These are phyloP conservation scores for Lasiommata megera DNA, from an alignment of 2,888 invertebrate genomes.

Conservation along the genomic window DNA sequence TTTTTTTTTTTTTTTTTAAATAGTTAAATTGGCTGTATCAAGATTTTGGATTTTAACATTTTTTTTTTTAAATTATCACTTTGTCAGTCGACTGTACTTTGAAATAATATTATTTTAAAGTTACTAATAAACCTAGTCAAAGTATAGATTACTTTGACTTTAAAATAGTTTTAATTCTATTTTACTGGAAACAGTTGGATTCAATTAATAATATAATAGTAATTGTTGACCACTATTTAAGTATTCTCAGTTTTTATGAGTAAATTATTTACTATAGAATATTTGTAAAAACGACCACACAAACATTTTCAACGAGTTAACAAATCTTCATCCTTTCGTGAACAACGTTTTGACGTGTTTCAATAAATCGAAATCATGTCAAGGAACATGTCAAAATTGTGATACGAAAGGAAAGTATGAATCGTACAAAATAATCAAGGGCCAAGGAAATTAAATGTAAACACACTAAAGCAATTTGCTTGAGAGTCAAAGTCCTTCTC, in stretches of 20 bases:
- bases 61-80: too few species aligned
- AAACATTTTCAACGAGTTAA: neutral
- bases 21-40: neutral
- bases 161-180: neutral
- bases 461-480: too few species aligned
- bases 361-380: neutral
- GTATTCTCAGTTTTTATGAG: neutral
- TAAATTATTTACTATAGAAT: neutral
- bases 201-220: neutral
- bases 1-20: too few species aligned
- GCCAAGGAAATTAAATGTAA: too few species aligned
- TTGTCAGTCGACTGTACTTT: slow-evolving; percentile 17
- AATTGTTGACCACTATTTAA: neutral
- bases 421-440: neutral
- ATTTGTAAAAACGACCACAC: slow-evolving; percentile 1
- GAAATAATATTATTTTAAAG: slow-evolving; percentile 14
- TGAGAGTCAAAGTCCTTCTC: too few species aligned
- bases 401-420: slow-evolving; percentile 3
- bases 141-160: too few species aligned
- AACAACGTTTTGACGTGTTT: neutral
- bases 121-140: neutral
- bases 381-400: neutral
- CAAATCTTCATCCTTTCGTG: slow-evolving; percentile 2
- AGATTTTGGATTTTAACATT: too few species aligned
- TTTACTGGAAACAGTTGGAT: neutral